Base-by-base conservation (phyloP, 2,888 invertebrate species). In the Orthonychiurus folsomi region DNA sequence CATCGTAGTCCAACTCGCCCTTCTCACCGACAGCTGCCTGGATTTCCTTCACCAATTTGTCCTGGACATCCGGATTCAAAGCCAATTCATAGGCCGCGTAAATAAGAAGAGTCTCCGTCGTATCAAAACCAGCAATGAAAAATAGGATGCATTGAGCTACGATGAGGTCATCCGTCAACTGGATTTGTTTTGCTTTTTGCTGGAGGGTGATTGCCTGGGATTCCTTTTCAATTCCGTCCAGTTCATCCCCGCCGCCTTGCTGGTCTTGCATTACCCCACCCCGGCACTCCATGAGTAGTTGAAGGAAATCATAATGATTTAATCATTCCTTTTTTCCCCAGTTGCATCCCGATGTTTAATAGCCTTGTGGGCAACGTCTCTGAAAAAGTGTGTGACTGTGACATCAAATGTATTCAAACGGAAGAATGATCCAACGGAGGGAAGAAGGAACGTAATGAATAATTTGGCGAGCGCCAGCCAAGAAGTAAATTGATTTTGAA, bases 241-340 rank as follows among this genome's bases (percentile, higher is more conserved):
- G 48, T 12, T 52, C 52, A n/a, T 20, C 52, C n/a, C n/a, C 23
- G 9, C 5, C 52, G 3, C n/a, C 52, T 52, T n/a, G 3, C n/a
- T 52, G 20, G n/a, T n/a, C 52, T 52, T 47, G 12, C 48, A 15
- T 15, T 47, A n/a, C n/a, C n/a, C 37, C 37, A 37, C 37, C 37
- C 15, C 37, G 5, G 5, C 9, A 5, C 15, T 52, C 52, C n/a
- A 52, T 52, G 12, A 52, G 3, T 12, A 52, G 52, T 21, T 52
- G 52, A 3, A 52, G n/a, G n/a, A 52, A 52, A n/a, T n/a, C n/a
- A n/a, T n/a, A n/a, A n/a, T n/a, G n/a, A n/a, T n/a, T n/a, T n/a
- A n/a, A 52, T 52, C 52, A 5, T 52, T 52, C n/a, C 52, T 3
- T 52, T 21, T 21, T 52, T 52, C 52, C 5, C 23, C 23, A 52